These are phyloP conservation scores for Peucedramus taeniatus DNA, from an alignment of 2,113 vertebrate genomes.

Conservation along the genomic window DNA sequence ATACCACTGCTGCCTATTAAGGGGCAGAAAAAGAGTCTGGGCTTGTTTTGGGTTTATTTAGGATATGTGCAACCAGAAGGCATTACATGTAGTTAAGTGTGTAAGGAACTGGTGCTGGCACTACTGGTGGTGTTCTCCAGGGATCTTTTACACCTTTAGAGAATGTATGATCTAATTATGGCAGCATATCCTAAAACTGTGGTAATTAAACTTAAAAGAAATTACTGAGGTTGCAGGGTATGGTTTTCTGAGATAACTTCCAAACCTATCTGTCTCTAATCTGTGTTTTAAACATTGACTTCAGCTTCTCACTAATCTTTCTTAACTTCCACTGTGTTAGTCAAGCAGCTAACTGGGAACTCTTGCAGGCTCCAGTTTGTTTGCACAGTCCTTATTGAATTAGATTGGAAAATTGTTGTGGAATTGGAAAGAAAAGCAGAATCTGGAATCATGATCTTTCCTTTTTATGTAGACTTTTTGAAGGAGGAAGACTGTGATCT, in stretches of 20 bases:
- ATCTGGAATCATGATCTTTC: background rate
- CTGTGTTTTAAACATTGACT: background rate
- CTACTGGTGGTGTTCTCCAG: background rate
- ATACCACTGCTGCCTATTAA: rapidly evolving
- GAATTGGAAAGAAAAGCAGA: background rate
- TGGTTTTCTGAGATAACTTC: background rate
- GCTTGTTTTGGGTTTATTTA: background rate
- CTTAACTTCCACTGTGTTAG: background rate
- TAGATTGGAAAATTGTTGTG: background rate
- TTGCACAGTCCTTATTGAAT: background rate
- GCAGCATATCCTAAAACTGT: background rate
- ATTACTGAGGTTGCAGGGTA: background rate
- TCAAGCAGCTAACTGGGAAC: background rate
- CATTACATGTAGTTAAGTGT: background rate
- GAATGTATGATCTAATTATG: background rate
- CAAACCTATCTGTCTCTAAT: background rate
- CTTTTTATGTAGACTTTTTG: background rate
- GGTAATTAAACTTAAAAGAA: background rate
- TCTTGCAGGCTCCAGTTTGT: background rate
- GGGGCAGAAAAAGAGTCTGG: background rate
- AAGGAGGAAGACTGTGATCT: background rate
- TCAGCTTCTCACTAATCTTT: background rate
- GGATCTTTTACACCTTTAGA: background rate
- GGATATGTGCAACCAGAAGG: background rate
- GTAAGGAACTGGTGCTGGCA: background rate